Evolutionary conservation across 1,140 invertebrate species (phyloP).

Genomic region (Bombus huntii): DNA sequence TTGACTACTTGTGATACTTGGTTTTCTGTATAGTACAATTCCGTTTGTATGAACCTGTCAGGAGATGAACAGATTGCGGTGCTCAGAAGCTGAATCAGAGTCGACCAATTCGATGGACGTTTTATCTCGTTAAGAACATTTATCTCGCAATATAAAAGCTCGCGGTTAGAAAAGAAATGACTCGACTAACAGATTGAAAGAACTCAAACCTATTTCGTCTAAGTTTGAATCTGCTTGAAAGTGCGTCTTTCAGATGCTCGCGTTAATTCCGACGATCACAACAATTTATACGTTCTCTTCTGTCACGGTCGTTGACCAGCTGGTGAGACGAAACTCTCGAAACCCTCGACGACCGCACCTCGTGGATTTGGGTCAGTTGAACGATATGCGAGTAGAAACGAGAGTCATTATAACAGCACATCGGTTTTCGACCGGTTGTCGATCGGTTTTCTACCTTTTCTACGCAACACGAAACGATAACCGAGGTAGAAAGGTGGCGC

Average conservation of each 20-base stretch:
- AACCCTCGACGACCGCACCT: neutral
- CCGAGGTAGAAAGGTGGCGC: neutral
- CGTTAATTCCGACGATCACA: neutral
- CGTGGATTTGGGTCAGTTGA: conserved; percentile 12
- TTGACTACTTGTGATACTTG: too few relatives aligned
- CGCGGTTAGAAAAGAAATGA: too few relatives aligned
- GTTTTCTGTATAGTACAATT: too few relatives aligned
- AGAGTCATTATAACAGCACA: neutral
- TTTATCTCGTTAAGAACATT: neutral
- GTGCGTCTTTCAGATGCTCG: too few relatives aligned
- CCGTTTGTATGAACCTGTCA: too few relatives aligned
- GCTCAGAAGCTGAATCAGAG: too few relatives aligned
- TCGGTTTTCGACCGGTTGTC: neutral
- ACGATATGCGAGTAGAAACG: conserved; percentile 15
- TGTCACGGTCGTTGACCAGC: neutral
- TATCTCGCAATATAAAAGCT: neutral
- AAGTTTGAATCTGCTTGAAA: too few relatives aligned
- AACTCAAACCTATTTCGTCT: too few relatives aligned
- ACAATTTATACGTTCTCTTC: conserved; percentile 11
- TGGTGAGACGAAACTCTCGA: neutral
- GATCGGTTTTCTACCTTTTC: neutral
- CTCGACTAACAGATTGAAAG: neutral
- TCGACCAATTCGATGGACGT: too few relatives aligned
- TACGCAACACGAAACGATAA: neutral
- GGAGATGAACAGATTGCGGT: too few relatives aligned